A percentile compares a stretch with the other conserved stretches of the same genome.
These are phyloP conservation scores for Anorthoa munda DNA, from an alignment of 2,888 invertebrate species.

Conservation along the genomic window DNA sequence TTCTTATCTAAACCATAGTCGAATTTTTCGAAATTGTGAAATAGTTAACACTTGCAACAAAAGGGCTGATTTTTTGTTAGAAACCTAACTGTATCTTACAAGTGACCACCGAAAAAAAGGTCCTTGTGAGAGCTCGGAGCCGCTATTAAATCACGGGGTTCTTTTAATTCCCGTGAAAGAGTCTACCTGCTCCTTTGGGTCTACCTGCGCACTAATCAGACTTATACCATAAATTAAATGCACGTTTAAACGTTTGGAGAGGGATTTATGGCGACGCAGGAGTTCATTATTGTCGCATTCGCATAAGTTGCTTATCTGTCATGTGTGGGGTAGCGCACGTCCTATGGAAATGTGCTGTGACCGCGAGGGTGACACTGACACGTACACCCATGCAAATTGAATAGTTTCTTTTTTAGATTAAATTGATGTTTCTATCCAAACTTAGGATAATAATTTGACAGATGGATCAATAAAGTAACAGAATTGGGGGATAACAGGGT, in stretches of 20 bases:
- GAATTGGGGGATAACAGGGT: conserved; percentile 3
- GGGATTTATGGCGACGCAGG: conserved; percentile 79
- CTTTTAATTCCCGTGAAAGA: conserved; percentile 82
- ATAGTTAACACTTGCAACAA: conserved; percentile 82
- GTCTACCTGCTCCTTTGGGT: conserved; percentile 79
- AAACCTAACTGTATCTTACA: conserved; percentile 83
- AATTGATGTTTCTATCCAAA: conserved; percentile 15
- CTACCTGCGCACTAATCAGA: conserved; percentile 86
- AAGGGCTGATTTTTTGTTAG: conserved; percentile 68
- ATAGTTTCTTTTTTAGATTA: conserved; percentile 56
- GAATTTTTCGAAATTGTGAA: conserved; percentile 71
- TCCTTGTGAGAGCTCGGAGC: conserved; percentile 65
- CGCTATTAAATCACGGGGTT: conserved; percentile 63
- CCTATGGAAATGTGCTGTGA: conserved; percentile 33
- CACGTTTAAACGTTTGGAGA: conserved; percentile 74
- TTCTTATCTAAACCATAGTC: conserved; percentile 63
- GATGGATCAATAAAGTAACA: conserved; percentile 9
- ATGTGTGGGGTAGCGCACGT: conserved; percentile 59
- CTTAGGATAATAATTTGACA: conserved; percentile 16
- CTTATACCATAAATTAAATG: conserved; percentile 85
- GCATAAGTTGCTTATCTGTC: conserved; percentile 72
- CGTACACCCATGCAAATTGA: conserved; percentile 13
- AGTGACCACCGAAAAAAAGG: conserved; percentile 85
- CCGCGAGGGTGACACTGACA: conserved; percentile 34
- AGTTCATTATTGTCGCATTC: conserved; percentile 85